Percentiles rank a stretch among this genome's conserved stretches.
These are phyloP conservation scores for Drosophila anomalata DNA, from an alignment of 2,888 invertebrate species.

Conservation along the genomic window DNA sequence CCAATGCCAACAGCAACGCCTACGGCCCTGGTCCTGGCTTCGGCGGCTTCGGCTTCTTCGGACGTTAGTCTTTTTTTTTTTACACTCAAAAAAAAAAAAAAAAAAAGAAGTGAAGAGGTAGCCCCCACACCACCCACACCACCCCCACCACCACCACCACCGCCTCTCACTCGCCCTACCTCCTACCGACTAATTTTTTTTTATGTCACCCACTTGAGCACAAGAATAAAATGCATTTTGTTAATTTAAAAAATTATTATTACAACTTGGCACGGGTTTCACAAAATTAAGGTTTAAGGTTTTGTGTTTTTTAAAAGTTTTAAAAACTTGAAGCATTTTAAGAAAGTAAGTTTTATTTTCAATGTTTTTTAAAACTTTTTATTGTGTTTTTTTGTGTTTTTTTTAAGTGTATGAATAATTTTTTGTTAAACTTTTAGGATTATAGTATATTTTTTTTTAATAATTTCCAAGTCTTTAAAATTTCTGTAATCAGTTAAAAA, in stretches of 20 bases:
- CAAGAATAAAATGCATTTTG: conserved; percentile 42
- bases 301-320: no score
- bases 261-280: neutral
- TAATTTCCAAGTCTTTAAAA: no score
- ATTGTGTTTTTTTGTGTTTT: no score
- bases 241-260: conserved; percentile 22
- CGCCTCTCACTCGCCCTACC: neutral
- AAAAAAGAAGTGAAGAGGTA: no score
- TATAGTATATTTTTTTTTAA: no score
- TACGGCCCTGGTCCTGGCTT: no score
- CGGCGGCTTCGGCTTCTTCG: conserved; percentile 38
- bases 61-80: conserved; percentile 54
- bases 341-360: no score
- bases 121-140: neutral
- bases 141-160: neutral
- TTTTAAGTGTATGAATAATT: no score
- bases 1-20: conserved; percentile 18
- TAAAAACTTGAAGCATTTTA: no score
- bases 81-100: neutral
- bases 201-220: conserved; percentile 35
- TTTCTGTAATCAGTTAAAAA: no score
- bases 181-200: conserved; percentile 15
- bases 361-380: no score
- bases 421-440: no score
- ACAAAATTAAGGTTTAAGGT: neutral